Evolutionary conservation across 2,888 invertebrate species (phyloP).

Genomic region (Schizotus pectinicornis): DNA sequence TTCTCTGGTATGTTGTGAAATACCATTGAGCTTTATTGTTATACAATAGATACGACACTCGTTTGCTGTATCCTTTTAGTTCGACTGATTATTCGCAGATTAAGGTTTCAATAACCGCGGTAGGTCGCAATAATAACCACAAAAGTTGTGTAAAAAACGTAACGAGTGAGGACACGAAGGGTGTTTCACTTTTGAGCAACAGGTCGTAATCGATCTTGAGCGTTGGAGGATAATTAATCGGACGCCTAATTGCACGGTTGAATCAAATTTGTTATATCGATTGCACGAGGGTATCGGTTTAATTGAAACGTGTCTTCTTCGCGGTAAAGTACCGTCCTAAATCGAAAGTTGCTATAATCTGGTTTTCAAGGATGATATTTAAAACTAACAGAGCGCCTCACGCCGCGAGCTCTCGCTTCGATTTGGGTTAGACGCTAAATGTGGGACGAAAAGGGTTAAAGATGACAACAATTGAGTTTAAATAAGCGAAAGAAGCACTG

Average conservation of each 20-base stretch:
- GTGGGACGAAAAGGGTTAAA: no score
- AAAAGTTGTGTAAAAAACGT: not conserved
- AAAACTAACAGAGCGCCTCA: constrained; percentile 1
- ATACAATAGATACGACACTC: not conserved
- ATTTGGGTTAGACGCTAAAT: constrained; percentile 3
- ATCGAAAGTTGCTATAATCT: constrained; percentile 8
- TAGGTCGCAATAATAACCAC: not conserved
- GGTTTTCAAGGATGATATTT: constrained; percentile 5
- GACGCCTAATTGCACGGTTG: not conserved
- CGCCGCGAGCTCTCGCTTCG: not conserved
- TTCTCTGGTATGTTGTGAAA: not conserved
- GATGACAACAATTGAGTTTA: no score
- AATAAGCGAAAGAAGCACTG: no score
- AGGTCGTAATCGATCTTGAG: not conserved
- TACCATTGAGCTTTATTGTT: no score
- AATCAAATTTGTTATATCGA: not conserved
- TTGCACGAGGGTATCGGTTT: not conserved
- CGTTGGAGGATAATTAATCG: not conserved
- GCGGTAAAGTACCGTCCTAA: not conserved
- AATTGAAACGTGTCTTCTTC: no score
- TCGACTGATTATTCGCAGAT: not conserved
- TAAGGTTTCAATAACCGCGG: no score
- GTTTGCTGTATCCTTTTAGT: constrained; percentile 1
- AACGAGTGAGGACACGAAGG: not conserved
- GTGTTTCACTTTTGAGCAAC: not conserved